Conservation (phyloP, 2,888 invertebrate species). For the Agrypnus murinus region DNA sequence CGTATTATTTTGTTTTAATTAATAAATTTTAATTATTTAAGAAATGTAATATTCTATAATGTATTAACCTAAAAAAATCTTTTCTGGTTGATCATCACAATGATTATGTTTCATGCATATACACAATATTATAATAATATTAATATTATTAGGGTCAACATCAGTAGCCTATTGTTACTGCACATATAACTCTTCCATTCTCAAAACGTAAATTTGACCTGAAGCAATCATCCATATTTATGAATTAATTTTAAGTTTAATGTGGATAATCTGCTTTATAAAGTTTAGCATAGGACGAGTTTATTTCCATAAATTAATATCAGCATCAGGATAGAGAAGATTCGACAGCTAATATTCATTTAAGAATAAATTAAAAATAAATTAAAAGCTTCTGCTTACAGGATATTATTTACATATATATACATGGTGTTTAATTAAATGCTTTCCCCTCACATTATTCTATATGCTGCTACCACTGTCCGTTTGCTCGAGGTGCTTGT, state of each 20-base stretch:
- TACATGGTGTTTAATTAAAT: constrained; percentile 40
- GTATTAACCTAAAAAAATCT: too few species aligned
- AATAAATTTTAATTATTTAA: constrained; percentile 4
- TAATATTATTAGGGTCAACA: constrained; percentile 23
- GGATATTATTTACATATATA: constrained; percentile 39
- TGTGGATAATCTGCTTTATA: constrained; percentile 65
- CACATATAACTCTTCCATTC: constrained; percentile 16
- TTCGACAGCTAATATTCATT: constrained; percentile 59
- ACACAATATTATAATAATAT: not conserved
- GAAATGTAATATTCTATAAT: too few species aligned
- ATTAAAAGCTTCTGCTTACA: constrained; percentile 42
- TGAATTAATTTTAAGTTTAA: constrained; percentile 64
- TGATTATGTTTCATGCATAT: not conserved
- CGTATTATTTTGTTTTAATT: not conserved
- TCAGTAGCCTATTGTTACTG: constrained; percentile 27
- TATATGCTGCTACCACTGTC: not conserved
- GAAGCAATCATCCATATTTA: constrained; percentile 65
- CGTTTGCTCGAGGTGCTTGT: constrained; percentile 12
- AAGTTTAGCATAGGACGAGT: constrained; percentile 57
- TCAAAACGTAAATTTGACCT: constrained; percentile 36
- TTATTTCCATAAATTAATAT: constrained; percentile 61
- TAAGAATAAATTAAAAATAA: constrained; percentile 58
- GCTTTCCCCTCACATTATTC: constrained; percentile 27
- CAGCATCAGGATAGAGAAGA: constrained; percentile 52
- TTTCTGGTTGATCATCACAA: too few species aligned